Conservation (phyloP, 2,888 invertebrate species). For the Polydrusus tereticollis region DNA sequence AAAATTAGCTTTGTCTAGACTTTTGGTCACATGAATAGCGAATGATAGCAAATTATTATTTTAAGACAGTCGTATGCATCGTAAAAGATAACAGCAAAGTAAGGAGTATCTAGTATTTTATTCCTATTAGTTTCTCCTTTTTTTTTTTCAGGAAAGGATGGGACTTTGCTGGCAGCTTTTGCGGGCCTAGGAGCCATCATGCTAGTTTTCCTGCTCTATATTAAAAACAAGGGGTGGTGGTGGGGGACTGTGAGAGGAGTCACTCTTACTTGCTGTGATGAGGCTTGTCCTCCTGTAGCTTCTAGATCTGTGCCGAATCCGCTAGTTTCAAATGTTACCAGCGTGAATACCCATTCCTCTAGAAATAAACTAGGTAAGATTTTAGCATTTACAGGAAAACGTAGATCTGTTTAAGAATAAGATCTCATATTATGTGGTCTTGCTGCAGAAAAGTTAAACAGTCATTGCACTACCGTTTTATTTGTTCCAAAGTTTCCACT, state of each 20-base stretch:
- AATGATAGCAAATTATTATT: too few species aligned
- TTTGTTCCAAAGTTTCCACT: too few species aligned
- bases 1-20: not conserved
- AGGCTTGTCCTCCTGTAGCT: conserved; percentile 66
- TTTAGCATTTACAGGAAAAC: not conserved
- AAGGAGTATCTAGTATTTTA: too few species aligned
- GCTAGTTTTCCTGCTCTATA: conserved; percentile 87
- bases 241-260: conserved; percentile 75
- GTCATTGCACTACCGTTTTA: too few species aligned
- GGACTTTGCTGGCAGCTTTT: conserved; percentile 87
- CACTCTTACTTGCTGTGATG: conserved; percentile 74
- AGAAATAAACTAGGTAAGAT: conserved; percentile 66
- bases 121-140: too few species aligned
- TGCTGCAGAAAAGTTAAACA: too few species aligned
- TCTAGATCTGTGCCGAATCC: conserved; percentile 66
- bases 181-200: conserved; percentile 86
- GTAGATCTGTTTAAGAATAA: too few species aligned
- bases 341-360: conserved; percentile 56
- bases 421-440: too few species aligned
- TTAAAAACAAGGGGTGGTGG: conserved; percentile 84
- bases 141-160: conserved; percentile 75
- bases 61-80: too few species aligned
- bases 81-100: too few species aligned
- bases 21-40: not conserved
- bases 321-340: conserved; percentile 62